Evolutionary conservation across 2,797 vertebrate species (phyloP).

Genomic region (Dendrocincla tyrannina): DNA sequence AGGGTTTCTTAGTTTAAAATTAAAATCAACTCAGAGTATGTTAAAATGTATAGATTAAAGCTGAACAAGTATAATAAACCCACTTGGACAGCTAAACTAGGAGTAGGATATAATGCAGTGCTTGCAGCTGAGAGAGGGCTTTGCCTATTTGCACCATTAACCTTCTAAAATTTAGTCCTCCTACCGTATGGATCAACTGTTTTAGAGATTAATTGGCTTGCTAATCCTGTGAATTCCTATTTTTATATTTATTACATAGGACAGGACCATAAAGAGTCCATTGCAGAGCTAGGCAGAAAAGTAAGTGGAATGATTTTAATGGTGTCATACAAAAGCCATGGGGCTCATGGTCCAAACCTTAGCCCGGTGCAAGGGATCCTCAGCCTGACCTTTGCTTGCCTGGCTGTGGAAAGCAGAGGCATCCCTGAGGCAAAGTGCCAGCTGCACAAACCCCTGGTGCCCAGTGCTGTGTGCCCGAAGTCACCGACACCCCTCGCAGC

Average conservation of each 20-base stretch:
- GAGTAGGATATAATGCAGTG: not conserved
- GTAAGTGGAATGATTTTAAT: not conserved
- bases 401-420: not conserved
- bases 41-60: constrained; percentile 57
- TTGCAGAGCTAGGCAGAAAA: not conserved
- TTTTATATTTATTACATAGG: not conserved
- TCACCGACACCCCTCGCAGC: accelerated
- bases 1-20: constrained; percentile 55
- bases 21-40: constrained; percentile 25
- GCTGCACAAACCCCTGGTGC: not conserved
- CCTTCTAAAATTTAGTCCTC: constrained; percentile 1
- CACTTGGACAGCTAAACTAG: not conserved
- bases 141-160: constrained; percentile 34
- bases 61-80: constrained; percentile 48
- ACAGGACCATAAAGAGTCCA: not conserved
- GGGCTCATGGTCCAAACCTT: not conserved
- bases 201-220: constrained; percentile 14
- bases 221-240: constrained; percentile 6
- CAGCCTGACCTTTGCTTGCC: not conserved
- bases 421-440: not conserved
- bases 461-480: too few species aligned
- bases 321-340: accelerated
- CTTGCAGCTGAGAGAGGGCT: constrained; percentile 38
- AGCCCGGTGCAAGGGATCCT: accelerated
- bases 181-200: constrained; percentile 14